These are phyloP conservation scores for Cephus rjabovi DNA, from an alignment of 2,888 invertebrate species.

Conservation along the genomic window DNA sequence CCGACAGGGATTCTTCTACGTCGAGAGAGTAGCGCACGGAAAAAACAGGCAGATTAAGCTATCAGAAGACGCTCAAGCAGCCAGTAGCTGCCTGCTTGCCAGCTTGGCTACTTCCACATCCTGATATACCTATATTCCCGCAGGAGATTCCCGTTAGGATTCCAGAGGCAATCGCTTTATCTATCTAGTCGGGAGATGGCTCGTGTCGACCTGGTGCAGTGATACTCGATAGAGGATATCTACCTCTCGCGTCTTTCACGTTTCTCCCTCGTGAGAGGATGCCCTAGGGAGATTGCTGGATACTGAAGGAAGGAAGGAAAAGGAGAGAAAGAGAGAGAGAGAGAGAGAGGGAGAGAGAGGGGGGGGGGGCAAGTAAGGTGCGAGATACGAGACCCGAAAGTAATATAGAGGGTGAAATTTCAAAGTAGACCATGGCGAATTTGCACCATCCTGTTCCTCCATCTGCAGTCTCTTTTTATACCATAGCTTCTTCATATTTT, in stretches of 20 bases:
- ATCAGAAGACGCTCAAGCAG: conserved; percentile 38
- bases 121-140: conserved; percentile 21
- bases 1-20: not conserved
- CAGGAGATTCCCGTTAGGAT: conserved; percentile 7
- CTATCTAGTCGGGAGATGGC: conserved; percentile 25
- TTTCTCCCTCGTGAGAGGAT: conserved; percentile 1
- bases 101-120: not conserved
- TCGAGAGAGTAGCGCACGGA: conserved; percentile 21
- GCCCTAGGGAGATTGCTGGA: not conserved
- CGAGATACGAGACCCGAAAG: too few relatives aligned
- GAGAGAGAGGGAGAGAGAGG: not conserved
- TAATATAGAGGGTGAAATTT: too few relatives aligned
- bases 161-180: conserved; percentile 37
- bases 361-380: too few relatives aligned
- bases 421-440: not conserved
- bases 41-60: conserved; percentile 56
- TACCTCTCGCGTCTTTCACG: not conserved
- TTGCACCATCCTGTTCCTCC: not conserved
- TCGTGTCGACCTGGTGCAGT: conserved; percentile 6
- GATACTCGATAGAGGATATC: conserved; percentile 5
- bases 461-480: not conserved
- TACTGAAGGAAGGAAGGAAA: not conserved
- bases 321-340: not conserved
- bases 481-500: not conserved
- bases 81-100: conserved; percentile 17